Evolutionary conservation across 2,113 vertebrate genomes (phyloP), one percentile per base, ranked within the genome.

Genomic region (Corydoras maculifer): DNA sequence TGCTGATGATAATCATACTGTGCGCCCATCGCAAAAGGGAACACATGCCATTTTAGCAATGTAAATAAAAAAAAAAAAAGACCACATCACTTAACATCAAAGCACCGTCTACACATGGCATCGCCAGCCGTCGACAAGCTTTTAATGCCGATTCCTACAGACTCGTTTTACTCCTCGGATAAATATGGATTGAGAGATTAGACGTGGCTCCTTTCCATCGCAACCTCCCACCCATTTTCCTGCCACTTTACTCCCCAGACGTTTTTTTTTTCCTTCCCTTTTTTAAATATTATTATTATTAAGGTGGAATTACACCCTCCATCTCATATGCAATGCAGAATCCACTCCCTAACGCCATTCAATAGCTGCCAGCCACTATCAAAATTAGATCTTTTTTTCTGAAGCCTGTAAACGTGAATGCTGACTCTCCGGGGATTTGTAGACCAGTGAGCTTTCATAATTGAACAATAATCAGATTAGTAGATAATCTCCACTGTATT

Each of bases 151-250:
- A 86, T 79, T 81, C 86, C 77, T 76, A 77, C 84, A 84, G 83
- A 80, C 80, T 77, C 70, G 82, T 86, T 88, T 88, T 87, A 58
- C 83, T 88, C 85, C 78, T 89, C 81, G 84, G 82, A 86, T 89
- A 88, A 88, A 83, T 85, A 83, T 87, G 79, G 80, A 85, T 80
- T 85, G 80, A 90, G 90, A 90, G 87, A 89, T 89, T 86, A 87
- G 89, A 91, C 85, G 75, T 55, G 77, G 65, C 71, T 58, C 48
- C 58, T 80, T 63, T 76, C 77, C 75, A 57, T 57, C 14, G 14
- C 80, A 78, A 76, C 72, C 68, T 68, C 73, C 50, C 61, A 49
- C 18, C 60, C 48, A 61, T 59, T 59, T 5, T 55, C 74, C 7
- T 70, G 70, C 69, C 72, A 68, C 82, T 76, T 81, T 73, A 60